phyloP scores from a whole-genome alignment of 1,140 invertebrate species.

The Drosophila micromelanica region DNA sequence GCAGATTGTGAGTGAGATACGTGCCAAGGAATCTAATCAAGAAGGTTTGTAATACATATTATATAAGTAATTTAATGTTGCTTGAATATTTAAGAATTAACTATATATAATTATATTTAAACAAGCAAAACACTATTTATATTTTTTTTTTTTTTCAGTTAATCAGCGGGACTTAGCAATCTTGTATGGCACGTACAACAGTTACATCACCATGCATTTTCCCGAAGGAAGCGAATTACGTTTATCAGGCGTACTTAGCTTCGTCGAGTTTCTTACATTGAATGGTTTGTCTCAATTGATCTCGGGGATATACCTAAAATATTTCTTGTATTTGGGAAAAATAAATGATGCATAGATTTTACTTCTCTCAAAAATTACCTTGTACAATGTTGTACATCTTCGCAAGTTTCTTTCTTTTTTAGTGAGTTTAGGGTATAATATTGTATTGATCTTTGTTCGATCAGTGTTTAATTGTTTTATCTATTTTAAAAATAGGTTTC shows the following conservation, averaged over 20 bases:
- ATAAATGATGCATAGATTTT: no score
- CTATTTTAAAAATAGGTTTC: slow-evolving; percentile 33
- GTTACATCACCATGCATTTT: slow-evolving; percentile 45
- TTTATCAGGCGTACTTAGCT: slow-evolving; percentile 41
- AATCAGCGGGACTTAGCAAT: slow-evolving; percentile 25
- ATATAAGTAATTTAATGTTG: no score
- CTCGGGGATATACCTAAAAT: neutral
- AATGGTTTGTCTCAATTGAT: slow-evolving; percentile 30
- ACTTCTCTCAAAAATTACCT: no score
- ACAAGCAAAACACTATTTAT: neutral
- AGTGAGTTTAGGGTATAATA: no score
- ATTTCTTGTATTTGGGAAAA: no score
- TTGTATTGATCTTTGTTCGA: no score
- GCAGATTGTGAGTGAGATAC: slow-evolving; percentile 9
- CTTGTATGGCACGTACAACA: slow-evolving; percentile 55
- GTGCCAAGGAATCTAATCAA: neutral
- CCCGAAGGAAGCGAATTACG: slow-evolving; percentile 22
- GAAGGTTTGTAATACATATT: slow-evolving; percentile 13
- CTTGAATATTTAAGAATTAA: no score
- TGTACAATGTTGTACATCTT: no score
- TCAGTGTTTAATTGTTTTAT: neutral
- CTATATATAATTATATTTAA: no score
- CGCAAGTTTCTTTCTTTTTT: no score
- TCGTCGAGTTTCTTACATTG: slow-evolving; percentile 40
- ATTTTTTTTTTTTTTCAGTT: neutral